Conservation (phyloP, 2,797 vertebrate species). For the Lutjanus campechanus region DNA sequence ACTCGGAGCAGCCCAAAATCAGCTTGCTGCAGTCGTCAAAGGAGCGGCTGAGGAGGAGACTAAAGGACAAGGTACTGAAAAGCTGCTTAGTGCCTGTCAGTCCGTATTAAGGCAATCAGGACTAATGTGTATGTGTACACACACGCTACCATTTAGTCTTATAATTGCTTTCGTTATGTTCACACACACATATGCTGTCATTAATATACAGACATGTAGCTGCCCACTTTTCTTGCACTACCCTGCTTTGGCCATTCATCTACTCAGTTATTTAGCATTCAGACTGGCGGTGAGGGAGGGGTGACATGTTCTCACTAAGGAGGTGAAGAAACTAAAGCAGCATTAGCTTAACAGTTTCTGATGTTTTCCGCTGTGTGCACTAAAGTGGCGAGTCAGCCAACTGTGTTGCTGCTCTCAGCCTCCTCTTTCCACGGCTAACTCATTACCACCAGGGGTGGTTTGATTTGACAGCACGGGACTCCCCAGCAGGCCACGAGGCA, state of each 20-base stretch:
- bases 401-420: constrained; percentile 46
- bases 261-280: constrained; percentile 39
- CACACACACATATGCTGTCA: constrained; percentile 18
- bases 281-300: constrained; percentile 21
- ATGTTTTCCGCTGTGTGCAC: constrained; percentile 53
- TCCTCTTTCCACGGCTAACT: constrained; percentile 38
- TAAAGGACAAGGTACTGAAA: constrained; percentile 94
- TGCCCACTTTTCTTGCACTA: constrained; percentile 19
- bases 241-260: constrained; percentile 40
- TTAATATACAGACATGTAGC: constrained; percentile 34
- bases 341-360: constrained; percentile 58
- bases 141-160: constrained; percentile 45
- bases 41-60: constrained; percentile 94
- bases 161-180: constrained; percentile 52
- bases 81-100: constrained; percentile 75
- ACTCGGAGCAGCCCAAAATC: constrained; percentile 88
- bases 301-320: constrained; percentile 33
- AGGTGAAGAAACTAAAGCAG: constrained; percentile 54
- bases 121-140: constrained; percentile 44
- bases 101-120: constrained; percentile 68
- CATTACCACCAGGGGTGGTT: constrained; percentile 38
- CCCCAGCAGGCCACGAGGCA: constrained; percentile 35
- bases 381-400: constrained; percentile 50
- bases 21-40: constrained; percentile 96
- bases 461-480: constrained; percentile 40